These are phyloP conservation scores for Dicyema japonicum DNA, from an alignment of 1,140 invertebrate species.

Conservation along the genomic window DNA sequence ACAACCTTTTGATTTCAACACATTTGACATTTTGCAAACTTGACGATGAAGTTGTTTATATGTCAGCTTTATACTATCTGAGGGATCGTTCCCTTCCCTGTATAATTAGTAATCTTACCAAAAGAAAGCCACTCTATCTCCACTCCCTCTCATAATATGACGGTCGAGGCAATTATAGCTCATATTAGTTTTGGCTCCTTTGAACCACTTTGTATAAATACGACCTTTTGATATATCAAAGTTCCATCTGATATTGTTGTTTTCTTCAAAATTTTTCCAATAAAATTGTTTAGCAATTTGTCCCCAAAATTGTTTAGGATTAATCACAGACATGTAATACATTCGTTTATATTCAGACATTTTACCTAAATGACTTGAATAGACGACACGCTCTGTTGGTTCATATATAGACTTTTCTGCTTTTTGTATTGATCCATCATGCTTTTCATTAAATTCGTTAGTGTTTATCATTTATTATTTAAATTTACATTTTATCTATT, in stretches of 20 bases:
- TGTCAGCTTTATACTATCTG: constrained; percentile 41
- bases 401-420: too few species aligned
- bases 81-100: constrained; percentile 80
- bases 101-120: too few species aligned
- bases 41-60: constrained; percentile 51
- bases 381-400: too few species aligned
- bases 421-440: too few species aligned
- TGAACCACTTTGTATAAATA: constrained; percentile 64
- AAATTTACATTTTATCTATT: too few species aligned
- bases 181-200: constrained; percentile 63
- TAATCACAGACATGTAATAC: constrained; percentile 45
- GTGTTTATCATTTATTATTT: too few species aligned
- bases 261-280: constrained; percentile 41
- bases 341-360: constrained; percentile 43
- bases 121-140: constrained; percentile 61
- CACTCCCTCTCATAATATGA: constrained; percentile 44
- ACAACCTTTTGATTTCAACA: too few species aligned
- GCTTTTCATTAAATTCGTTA: too few species aligned
- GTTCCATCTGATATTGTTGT: constrained; percentile 43
- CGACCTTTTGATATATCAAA: constrained; percentile 56
- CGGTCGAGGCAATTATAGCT: constrained; percentile 70
- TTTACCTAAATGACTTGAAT: background rate
- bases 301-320: constrained; percentile 55
- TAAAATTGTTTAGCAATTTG: constrained; percentile 53
- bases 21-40: constrained; percentile 19